Base-by-base conservation (phyloP, 2,888 invertebrate species). In the Epirrhoe alternata region DNA sequence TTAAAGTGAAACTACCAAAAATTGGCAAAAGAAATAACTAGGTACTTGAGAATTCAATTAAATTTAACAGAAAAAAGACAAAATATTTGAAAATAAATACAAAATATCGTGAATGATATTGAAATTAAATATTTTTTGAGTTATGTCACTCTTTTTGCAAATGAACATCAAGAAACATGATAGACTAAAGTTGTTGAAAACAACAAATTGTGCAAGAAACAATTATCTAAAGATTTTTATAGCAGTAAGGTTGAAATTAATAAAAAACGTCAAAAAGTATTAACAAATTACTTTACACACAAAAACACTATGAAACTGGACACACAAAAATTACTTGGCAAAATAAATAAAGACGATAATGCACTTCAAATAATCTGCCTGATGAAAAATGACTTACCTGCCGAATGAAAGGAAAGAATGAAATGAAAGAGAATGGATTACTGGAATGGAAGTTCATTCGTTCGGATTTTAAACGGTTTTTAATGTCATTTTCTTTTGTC, bases 251-350 rank as follows among this genome's bases (percentile, higher is more conserved):
- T 12, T 12, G 33, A 33, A 5, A 1, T 50, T 24, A 50, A 10
- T 12, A 33, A 14, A 16, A 16, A 33, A 33, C 14, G 8, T 12
- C 38, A 14, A 47, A 56, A 24, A 42, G 12, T 1, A 1, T 30
- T 17, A n/a, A 8, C 12, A 35, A 50, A 33, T n/a, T 10, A 42
- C 38, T 42, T 38, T 42, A 42, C 38, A 35, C 35, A 42, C 12
- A 47, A 24, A 35, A 50, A 58, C 16, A 49, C 16, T 31, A 49
- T 50, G 4, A 53, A 33, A 53, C 16, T 50, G 16, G 24, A 50
- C 30, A 55, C 35, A 50, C 6, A 33, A 35, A 35, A 54, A 42
- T 12, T 42, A 4, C 2, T 42, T 38, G 0, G 35, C 35, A 38
- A 10, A 42, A 42, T 42, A 12, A 42, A 42, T n/a, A n/a, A 10